These are phyloP conservation scores for Triplophysa dalaica DNA, from an alignment of 2,113 vertebrate species.

Conservation along the genomic window DNA sequence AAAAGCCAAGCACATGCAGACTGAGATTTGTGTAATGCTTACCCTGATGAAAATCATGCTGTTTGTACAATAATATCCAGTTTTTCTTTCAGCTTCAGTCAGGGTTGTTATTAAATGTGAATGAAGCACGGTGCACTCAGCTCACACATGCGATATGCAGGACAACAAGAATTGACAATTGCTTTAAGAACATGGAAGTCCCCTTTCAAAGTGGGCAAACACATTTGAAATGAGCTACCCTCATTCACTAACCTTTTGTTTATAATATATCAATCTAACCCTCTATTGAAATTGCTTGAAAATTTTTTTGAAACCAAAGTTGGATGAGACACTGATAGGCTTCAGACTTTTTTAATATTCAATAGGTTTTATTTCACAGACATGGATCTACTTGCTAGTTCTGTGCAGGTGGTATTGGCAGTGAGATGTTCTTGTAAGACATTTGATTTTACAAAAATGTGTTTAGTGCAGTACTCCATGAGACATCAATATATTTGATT, in stretches of 20 bases:
- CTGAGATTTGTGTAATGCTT: slow-evolving; percentile 42
- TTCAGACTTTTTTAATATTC: too few species aligned
- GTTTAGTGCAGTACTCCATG: too few species aligned
- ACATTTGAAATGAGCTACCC: not conserved
- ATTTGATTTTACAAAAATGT: too few species aligned
- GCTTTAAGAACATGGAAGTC: slow-evolving; percentile 17
- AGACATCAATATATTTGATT: too few species aligned
- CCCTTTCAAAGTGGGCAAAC: not conserved
- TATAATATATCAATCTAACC: not conserved
- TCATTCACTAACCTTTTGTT: not conserved
- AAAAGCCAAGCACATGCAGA: slow-evolving; percentile 13
- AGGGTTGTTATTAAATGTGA: slow-evolving; percentile 48
- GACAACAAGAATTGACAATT: slow-evolving; percentile 28
- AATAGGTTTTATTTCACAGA: too few species aligned
- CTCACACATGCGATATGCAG: slow-evolving; percentile 55
- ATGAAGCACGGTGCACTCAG: slow-evolving; percentile 27
- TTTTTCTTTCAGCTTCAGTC: slow-evolving; percentile 23
- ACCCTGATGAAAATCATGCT: slow-evolving; percentile 19
- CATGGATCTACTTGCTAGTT: too few species aligned
- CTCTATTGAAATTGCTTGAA: too few species aligned
- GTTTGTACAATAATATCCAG: slow-evolving; percentile 44
- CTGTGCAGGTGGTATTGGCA: too few species aligned
- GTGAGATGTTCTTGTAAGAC: too few species aligned
- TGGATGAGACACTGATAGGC: too few species aligned
- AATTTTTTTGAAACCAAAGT: too few species aligned